Percentiles rank a stretch among this genome's conserved stretches.
phyloP scores from a whole-genome alignment of 2,797 vertebrate genomes.

The Girardinus metallicus region DNA sequence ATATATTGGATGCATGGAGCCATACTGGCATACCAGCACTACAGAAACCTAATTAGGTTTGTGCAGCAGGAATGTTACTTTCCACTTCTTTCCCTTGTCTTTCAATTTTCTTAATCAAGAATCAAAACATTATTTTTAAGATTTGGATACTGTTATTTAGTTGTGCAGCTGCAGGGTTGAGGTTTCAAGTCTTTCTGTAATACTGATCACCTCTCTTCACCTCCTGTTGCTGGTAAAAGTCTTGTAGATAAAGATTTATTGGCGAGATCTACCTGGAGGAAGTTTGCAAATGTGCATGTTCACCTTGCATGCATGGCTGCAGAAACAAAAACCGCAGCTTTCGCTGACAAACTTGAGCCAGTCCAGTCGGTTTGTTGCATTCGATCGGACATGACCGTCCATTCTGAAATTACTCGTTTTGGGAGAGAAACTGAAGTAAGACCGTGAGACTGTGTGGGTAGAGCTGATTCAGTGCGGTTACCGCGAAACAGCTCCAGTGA shows the following conservation, averaged over 20 bases:
- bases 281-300: background rate
- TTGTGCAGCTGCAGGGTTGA: background rate
- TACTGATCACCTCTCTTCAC: background rate
- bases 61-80: background rate
- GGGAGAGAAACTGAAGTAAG: background rate
- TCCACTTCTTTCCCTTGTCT: too few species aligned
- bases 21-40: background rate
- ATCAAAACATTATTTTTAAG: too few species aligned
- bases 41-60: background rate
- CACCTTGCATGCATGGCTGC: background rate
- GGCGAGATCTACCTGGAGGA: background rate
- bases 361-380: background rate
- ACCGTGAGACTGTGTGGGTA: background rate
- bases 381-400: background rate
- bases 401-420: background rate
- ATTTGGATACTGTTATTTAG: background rate
- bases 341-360: background rate
- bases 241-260: background rate
- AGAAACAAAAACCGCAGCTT: background rate
- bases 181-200: background rate
- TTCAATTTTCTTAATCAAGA: too few species aligned
- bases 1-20: background rate
- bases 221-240: background rate
- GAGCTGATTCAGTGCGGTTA: background rate
- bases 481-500: background rate